Base-by-base conservation (phyloP, 2,888 invertebrate species). In the Gortyna flavago region DNA sequence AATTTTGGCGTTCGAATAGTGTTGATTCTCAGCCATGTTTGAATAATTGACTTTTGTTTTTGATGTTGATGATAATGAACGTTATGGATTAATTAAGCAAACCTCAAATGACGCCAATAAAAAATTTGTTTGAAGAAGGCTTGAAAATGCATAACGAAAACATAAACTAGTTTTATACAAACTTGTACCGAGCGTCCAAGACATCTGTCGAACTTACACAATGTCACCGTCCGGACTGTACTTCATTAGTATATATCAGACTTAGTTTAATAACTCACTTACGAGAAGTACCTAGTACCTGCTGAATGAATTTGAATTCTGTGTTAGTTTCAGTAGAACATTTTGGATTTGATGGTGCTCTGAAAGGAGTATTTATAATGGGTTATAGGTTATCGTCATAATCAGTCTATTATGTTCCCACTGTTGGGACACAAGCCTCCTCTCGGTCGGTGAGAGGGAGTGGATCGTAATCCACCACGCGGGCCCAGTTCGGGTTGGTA, bases 201-300 rank as follows among this genome's bases (percentile, higher is more conserved):
- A 93, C 91, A 91, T 91, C 92, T 91, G 92, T 90, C 92, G 90
- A 91, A 92, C 87, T 93, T 92, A 80, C 83, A 89, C 89, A 91
- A 87, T 90, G 89, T 88, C 88, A 85, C 86, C 72, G 71, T 61
- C 59, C 79, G 75, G 72, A 71, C 69, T 77, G 73, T 77, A 75
- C 76, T 86, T 88, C 88, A 87, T 87, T 87, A 85, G 85, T 84
- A 80, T 69, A 78, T 79, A 87, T 85, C 74, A 32, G 77, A 66
- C 81, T 76, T 57, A 87, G 83, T 87, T 87, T 87, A 78, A 81
- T 87, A 87, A 85, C 85, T 87, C 77, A 70, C 84, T 84, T 72
- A 74, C 72, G 35, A 16, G 66, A 35, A 54, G 57, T 76, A 71
- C 74, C 51, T 54, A 38, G 61, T 72, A 77, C 74, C 51, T 72